phyloP scores from a whole-genome alignment of 2,113 vertebrate species.

The Coptodon bakossiorum region DNA sequence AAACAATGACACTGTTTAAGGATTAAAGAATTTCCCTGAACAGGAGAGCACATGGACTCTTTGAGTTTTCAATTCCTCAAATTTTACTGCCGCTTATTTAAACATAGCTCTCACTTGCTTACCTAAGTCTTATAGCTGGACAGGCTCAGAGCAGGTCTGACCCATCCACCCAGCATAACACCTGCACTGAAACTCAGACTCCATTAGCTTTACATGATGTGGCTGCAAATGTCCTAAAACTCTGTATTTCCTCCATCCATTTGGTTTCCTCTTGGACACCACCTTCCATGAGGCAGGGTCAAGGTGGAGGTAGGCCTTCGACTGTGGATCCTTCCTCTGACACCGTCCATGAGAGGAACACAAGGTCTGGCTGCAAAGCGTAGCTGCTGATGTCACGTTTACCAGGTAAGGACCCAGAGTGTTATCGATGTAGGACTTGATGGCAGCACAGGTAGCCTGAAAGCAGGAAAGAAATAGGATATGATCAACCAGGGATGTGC shows the following conservation, averaged over 20 bases:
- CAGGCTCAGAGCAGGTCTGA: constrained; percentile 40
- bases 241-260: constrained; percentile 16
- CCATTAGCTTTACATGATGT: neutral
- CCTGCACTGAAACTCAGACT: constrained; percentile 59
- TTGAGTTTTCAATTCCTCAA: neutral
- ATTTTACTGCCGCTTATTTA: neutral
- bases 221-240: constrained; percentile 23
- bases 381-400: constrained; percentile 69
- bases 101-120: neutral
- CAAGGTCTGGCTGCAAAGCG: constrained; percentile 62
- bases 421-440: constrained; percentile 64
- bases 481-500: neutral
- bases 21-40: neutral
- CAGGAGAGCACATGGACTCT: neutral
- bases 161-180: constrained; percentile 71
- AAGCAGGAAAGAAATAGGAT: neutral
- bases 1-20: neutral
- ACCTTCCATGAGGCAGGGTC: constrained; percentile 58
- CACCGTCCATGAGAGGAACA: constrained; percentile 71
- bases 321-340: constrained; percentile 37
- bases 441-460: constrained; percentile 49
- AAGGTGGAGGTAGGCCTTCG: constrained; percentile 67
- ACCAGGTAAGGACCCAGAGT: constrained; percentile 71
- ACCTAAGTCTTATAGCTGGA: neutral
- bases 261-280: neutral